Conservation (phyloP, 2,797 vertebrate genomes). For the Sibirionetta formosa region DNA sequence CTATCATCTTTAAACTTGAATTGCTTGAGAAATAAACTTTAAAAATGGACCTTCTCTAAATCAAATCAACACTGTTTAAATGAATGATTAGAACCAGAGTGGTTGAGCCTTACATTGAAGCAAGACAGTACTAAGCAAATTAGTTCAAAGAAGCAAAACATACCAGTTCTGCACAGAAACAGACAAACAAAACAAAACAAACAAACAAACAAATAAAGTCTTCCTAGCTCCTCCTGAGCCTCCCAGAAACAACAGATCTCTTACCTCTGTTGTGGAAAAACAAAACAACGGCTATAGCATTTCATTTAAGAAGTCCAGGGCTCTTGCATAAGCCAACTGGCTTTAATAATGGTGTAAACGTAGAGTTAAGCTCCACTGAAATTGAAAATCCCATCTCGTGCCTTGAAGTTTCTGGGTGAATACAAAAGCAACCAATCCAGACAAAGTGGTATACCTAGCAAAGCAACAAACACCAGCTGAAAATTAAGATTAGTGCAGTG, state of each 20-base stretch:
- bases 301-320: background rate
- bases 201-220: too few relatives aligned
- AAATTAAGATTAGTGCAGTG: background rate
- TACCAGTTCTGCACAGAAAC: background rate
- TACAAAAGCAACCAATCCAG: background rate
- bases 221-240: background rate
- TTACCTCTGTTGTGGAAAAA: background rate
- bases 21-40: background rate
- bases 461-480: background rate
- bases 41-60: background rate
- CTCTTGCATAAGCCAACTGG: background rate
- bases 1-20: conserved; percentile 36
- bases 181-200: background rate
- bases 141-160: background rate
- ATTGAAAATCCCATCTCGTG: background rate
- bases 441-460: background rate
- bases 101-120: background rate
- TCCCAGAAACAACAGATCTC: background rate
- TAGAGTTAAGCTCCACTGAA: background rate
- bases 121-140: background rate
- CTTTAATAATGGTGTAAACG: background rate
- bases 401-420: background rate
- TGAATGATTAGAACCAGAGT: background rate
- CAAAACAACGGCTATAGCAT: background rate
- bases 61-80: background rate